Percentiles rank a stretch among this genome's conserved stretches.
phyloP scores from a whole-genome alignment of 1,140 invertebrate species.

The Oppia nitens region DNA sequence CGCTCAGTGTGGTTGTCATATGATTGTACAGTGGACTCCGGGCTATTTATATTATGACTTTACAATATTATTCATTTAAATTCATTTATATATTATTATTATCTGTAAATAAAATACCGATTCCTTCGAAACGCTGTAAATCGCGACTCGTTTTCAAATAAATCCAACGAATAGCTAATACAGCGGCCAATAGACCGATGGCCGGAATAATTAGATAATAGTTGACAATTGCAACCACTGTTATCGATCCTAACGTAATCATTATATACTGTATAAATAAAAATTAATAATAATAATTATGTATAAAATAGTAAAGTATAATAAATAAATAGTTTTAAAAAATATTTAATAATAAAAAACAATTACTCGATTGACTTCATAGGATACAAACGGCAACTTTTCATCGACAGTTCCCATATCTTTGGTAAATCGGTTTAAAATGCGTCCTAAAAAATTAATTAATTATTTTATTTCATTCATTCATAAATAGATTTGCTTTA shows the following conservation, averaged over 20 bases:
- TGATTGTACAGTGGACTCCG: constrained; percentile 36
- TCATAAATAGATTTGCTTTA: too few relatives aligned
- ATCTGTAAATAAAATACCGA: constrained; percentile 44
- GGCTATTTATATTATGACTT: too few relatives aligned
- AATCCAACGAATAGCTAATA: constrained; percentile 51
- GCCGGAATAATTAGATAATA: constrained; percentile 48
- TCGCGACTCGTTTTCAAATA: constrained; percentile 68
- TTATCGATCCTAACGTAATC: constrained; percentile 5
- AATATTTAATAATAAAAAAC: too few relatives aligned
- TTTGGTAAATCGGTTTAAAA: constrained; percentile 20
- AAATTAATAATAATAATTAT: too few relatives aligned
- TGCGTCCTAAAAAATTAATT: constrained; percentile 19
- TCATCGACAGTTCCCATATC: constrained; percentile 19
- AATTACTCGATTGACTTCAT: constrained; percentile 49
- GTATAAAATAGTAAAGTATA: too few relatives aligned
- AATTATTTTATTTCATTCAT: too few relatives aligned
- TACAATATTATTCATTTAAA: too few relatives aligned
- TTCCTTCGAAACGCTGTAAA: constrained; percentile 70
- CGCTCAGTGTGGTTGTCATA: constrained; percentile 32
- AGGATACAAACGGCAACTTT: constrained; percentile 48
- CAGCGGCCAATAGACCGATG: constrained; percentile 46
- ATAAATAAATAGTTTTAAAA: too few relatives aligned
- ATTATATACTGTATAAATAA: too few relatives aligned
- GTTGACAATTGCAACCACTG: constrained; percentile 4
- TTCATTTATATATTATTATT: neutral